Base-by-base conservation (phyloP, 2,797 vertebrate species). In the Pseudocheirus occidentalis region DNA sequence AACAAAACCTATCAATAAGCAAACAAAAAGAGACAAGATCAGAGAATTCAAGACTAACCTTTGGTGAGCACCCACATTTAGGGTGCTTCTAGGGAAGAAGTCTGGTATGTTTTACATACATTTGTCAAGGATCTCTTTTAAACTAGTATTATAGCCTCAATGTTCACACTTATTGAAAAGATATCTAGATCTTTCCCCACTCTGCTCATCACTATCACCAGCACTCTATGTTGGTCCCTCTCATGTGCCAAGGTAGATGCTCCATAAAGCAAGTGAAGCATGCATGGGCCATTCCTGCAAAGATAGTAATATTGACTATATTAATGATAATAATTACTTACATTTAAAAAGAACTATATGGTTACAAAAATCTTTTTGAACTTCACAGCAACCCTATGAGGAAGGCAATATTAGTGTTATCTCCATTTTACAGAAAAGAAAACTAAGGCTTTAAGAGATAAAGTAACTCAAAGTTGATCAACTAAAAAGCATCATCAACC, bases 121-220 rank as follows among this genome's bases (percentile, higher is more conserved):
- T 55, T 73, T 53, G 55, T 34, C 34, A 55, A 14, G 56, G n/a
- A 93, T 91, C 0, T 14, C 40, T 90, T 95, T 50, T 11, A 52
- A 91, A 92, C 90, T 59, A 73, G 90, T 66, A 90, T 53, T 93
- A 94, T 57, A 66, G 34, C 59, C 21, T 92, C 53, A 52, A 24
- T 6, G 12, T 13, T 27, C n/a, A 90, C 14, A 73, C 0, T 59
- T 95, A 52, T 58, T 92, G 55, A 93, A 66, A 52, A 90, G 91
- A 89, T 81, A 46, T 28, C 40, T 29, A 52, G 28, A 52, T 24
- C 5, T 58, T 40, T 66, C 34, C 52, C 40, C 46, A 87, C 62
- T 92, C 50, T n/a, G 90, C 94, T 18, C 81, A 62, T 62, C 56
- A 14, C 34, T 73, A n/a, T 73, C 34, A 73, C 27, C 16, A 40